Base-by-base conservation (phyloP, 2,113 vertebrate genomes). In the Clarias macrocephalus region DNA sequence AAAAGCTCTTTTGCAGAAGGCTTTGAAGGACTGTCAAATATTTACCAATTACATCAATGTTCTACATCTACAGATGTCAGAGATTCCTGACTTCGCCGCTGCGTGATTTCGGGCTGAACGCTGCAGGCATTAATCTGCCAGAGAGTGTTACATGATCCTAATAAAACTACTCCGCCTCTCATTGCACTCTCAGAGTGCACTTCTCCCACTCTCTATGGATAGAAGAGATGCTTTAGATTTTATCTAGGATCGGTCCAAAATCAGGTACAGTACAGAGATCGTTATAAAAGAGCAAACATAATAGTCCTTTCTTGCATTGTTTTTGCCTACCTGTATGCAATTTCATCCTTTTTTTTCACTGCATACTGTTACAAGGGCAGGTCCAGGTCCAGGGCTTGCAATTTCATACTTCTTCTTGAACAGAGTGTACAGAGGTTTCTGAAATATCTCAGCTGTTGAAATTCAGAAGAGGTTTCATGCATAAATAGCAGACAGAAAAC, bases 51-150 rank as follows among this genome's bases (percentile, higher is more conserved):
- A 72, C 68, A 2, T 75, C 19, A 23, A 48, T 10, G 1, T 28
- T 30, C n/a, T 57, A 15, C 60, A 81, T 81, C 2, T 62, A 2
- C 28, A 16, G 66, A 60, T 73, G 83, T 73, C 66, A 59, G 56
- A 59, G 68, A 37, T 60, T 81, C 19, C 57, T 62, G 57, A 81
- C 30, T 85, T 85, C 57, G 60, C 56, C 4, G 5, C 54, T 57
- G 56, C 6, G 8, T 28, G 37, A 54, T 84, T 66, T 21, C 73
- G 82, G 54, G 13, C 13, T 60, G 56, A 75, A 19, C 0, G 73
- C 84, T 77, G 70, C 25, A 77, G 72, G 59, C 72, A 76, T 85
- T 42, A 77, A 85, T 85, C 84, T 85, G 84, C 68, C 84, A 85
- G 30, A 28, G 72, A 9, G 18, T 48, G 84, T 85, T 85, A 85